Evolutionary conservation across 2,888 invertebrate genomes (phyloP), one percentile per base, ranked within the genome.

Genomic region (Calliopum simillimum): DNA sequence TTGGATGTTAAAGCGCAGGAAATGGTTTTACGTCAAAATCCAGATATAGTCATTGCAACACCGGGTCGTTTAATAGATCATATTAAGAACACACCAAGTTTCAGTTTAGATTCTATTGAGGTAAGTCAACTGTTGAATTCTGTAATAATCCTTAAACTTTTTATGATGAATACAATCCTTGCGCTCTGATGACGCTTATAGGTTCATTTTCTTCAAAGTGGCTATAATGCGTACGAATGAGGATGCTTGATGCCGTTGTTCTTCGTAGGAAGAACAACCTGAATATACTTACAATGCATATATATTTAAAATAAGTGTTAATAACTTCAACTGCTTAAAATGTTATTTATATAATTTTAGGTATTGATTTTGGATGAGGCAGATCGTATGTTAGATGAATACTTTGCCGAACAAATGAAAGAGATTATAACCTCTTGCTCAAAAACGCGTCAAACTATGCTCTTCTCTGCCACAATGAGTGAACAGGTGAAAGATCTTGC

Each of bases 401-500:
- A 97, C 86, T 99, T 99, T 88, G 96, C 97, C 0, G 98, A 98
- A 77, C 99, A 99, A 86, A 97, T 99, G 97, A 98, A 97, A 82
- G 98, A 99, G 87, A 96, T 99, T 79, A 95, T 99, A 63, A 91
- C 92, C 19, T 93, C 97, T 79, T 99, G 99, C 85, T 91, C 97
- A 0, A 90, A 92, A 70, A 95, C 93, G 16, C 89, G 98, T 12
- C 99, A 99, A 87, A 99, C 98, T 0, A 94, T 99, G 91, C 87
- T 99, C 70, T 99, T 99, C 88, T 99, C 99, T 0, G 99, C 99
- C 46, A 99, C 99, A 14, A 99, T 99, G 98, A 97, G 97, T n/a
- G 98, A 98, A 68, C 92, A 95, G 86, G 98, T 98, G n/a, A 93
- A 96, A 85, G 97, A 97, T 86, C 87, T 99, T 68, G 98, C 97